Conservation (phyloP, 1,140 invertebrate species). For the Thaumatotibia leucotreta region DNA sequence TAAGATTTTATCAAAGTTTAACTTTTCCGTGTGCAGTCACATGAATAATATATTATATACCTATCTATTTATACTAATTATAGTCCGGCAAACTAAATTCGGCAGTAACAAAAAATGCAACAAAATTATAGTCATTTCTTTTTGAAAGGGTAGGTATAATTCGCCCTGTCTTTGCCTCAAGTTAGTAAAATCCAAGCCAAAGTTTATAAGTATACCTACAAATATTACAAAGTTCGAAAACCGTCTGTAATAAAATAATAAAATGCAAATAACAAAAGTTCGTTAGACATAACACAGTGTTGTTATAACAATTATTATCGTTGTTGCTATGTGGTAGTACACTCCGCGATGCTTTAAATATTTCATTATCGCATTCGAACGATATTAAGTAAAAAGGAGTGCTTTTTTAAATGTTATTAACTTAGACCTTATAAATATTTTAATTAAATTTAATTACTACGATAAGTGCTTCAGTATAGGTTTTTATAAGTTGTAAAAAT, state of each 20-base stretch:
- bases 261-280: background rate
- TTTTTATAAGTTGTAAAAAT: background rate
- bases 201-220: constrained; percentile 15
- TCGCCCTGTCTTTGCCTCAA: too few relatives aligned
- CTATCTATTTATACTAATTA: too few relatives aligned
- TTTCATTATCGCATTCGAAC: background rate
- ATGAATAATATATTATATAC: too few relatives aligned
- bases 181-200: constrained; percentile 9
- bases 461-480: background rate
- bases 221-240: background rate
- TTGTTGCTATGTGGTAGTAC: background rate
- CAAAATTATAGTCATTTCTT: too few relatives aligned
- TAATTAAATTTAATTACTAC: background rate
- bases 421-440: background rate
- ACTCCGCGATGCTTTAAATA: background rate
- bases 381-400: too few relatives aligned
- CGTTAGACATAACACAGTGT: background rate
- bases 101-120: too few relatives aligned
- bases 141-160: too few relatives aligned
- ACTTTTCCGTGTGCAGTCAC: too few relatives aligned
- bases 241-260: background rate
- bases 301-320: background rate
- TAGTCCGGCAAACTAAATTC: too few relatives aligned
- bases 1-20: too few relatives aligned
- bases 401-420: too few relatives aligned